Base-by-base conservation (phyloP, 2,113 vertebrate genomes). In the Podocnemis expansa region DNA sequence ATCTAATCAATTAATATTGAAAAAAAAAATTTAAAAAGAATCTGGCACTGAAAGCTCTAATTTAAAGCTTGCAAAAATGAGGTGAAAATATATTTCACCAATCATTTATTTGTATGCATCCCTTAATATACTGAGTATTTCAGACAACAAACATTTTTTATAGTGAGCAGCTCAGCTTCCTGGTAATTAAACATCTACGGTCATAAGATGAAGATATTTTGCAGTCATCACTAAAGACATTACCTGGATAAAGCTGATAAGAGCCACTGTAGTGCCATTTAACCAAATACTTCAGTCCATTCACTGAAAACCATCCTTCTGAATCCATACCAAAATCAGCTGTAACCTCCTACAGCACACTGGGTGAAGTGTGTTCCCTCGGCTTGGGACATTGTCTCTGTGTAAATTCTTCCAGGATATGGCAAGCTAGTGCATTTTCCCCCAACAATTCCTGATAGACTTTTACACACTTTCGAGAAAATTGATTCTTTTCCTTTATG, bases 221-320 rank as follows among this genome's bases (percentile, higher is more conserved):
- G 88, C 54, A 76, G 10, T 75, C 82, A 90, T 89, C 52, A 41
- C 38, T 63, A 78, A 93, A 92, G 83, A 95, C 88, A 31, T 98
- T 99, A 99, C 99, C 99, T 99, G 98, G 99, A 95, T 98, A 98
- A 43, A 99, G 99, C 98, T 98, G 99, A 73, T 99, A 99, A 93
- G 98, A 99, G 96, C 99, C 99, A 88, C 98, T 98, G 98, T 99
- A 98, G 93, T 99, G 99, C 99, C 99, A 99, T 84, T 97, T 98
- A 94, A 99, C 97, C 97, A 99, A 97, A 97, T 98, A 98, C 97
- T 98, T 99, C 97, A 98, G 99, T 97, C 98, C 79, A 94, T 96
- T 98, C 95, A 98, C 97, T 89, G 98, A 98, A 95, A 99, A 97
- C 99, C 99, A 99, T 97, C 98, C 97, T 98, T 98, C 98, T 89